These are phyloP conservation scores for Drosophila parvula DNA, from an alignment of 1,140 invertebrate species.

Conservation along the genomic window DNA sequence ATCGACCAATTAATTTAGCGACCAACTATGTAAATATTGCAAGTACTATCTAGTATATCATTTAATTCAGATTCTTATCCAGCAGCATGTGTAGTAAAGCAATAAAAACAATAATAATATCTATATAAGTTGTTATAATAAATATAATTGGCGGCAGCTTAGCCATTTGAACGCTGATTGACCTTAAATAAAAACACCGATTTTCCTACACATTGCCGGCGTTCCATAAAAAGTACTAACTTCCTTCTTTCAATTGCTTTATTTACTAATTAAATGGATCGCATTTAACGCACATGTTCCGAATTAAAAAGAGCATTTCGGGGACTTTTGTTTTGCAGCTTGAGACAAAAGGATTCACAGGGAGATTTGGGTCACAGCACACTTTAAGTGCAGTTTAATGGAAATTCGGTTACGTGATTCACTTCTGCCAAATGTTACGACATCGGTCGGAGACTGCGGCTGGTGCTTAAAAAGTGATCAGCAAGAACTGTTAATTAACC, in stretches of 20 bases:
- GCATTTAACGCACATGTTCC: slow-evolving; percentile 11
- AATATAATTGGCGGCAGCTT: slow-evolving; percentile 45
- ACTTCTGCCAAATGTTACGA: slow-evolving; percentile 15
- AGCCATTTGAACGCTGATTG: slow-evolving; percentile 37
- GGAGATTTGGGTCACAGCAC: slow-evolving; percentile 12
- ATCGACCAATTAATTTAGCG: neutral
- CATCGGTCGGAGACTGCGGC: neutral
- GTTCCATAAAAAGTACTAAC: slow-evolving; percentile 27
- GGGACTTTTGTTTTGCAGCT: slow-evolving; percentile 16
- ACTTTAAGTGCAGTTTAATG: neutral
- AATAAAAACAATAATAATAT: neutral
- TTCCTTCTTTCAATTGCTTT: slow-evolving; percentile 47
- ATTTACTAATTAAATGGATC: slow-evolving; percentile 22
- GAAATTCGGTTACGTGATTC: slow-evolving; percentile 17
- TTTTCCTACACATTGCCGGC: slow-evolving; percentile 38
- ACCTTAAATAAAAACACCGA: slow-evolving; percentile 41
- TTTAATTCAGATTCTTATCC: neutral
- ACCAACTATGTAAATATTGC: neutral
- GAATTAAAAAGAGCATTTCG: slow-evolving; percentile 1
- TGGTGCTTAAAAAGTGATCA: slow-evolving; percentile 6
- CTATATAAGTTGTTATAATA: slow-evolving; percentile 27
- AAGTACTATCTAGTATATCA: neutral
- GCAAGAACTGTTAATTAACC: slow-evolving; percentile 27
- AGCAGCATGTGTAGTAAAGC: neutral
- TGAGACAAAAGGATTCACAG: slow-evolving; percentile 35